phyloP scores from a whole-genome alignment of 2,113 vertebrate species.

The Otocyon megalotis region DNA sequence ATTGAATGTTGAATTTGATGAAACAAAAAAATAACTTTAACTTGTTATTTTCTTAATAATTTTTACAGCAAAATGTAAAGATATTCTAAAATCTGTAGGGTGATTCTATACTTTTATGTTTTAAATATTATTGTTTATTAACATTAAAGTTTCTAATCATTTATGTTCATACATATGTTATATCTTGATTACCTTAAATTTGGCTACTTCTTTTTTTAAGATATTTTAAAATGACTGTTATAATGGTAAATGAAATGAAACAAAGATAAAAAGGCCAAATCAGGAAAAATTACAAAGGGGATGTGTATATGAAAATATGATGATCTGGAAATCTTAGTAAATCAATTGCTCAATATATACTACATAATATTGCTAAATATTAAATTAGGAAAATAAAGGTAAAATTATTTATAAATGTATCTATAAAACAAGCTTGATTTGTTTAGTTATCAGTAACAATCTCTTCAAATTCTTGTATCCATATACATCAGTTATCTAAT shows the following conservation, averaged over 20 bases:
- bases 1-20: background rate
- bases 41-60: background rate
- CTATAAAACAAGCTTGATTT: background rate
- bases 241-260: background rate
- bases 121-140: slow-evolving; percentile 3
- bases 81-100: background rate
- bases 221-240: background rate
- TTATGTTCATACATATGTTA: background rate
- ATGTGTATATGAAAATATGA: background rate
- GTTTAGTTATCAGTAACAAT: background rate
- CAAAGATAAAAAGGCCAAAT: background rate
- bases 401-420: background rate
- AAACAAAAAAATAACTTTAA: background rate
- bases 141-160: background rate
- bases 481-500: background rate
- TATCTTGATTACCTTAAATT: background rate
- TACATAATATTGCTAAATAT: background rate
- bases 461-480: background rate
- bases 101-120: background rate
- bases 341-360: background rate
- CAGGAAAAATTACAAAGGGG: background rate
- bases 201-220: background rate
- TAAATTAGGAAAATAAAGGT: background rate
- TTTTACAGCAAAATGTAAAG: background rate
- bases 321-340: background rate